A percentile compares a stretch with the other conserved stretches of the same genome.
phyloP scores from a whole-genome alignment of 2,797 vertebrate species.

The Protonibea diacanthus region DNA sequence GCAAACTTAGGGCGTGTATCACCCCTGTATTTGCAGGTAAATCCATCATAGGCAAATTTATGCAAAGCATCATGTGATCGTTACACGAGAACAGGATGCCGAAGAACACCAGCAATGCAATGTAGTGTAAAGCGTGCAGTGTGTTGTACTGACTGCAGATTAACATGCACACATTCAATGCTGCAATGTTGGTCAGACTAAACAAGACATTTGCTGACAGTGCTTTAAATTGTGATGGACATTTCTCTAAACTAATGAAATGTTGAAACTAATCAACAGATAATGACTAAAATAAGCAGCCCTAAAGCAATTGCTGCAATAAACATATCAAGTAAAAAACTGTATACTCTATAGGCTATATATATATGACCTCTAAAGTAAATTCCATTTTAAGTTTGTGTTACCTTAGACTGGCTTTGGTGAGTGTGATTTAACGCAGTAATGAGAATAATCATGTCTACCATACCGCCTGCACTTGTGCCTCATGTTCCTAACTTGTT shows the following conservation, averaged over 20 bases:
- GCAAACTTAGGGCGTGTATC: constrained; percentile 21
- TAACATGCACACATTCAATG: neutral
- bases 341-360: neutral
- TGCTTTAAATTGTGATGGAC: neutral
- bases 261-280: neutral
- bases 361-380: neutral
- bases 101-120: neutral
- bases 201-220: neutral
- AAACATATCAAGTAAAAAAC: neutral
- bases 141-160: neutral
- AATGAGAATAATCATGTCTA: constrained; percentile 2
- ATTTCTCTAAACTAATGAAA: neutral
- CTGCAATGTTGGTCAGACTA: neutral
- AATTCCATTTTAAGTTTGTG: neutral
- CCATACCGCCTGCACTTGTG: neutral
- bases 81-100: neutral
- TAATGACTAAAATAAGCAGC: neutral
- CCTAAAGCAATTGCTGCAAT: neutral
- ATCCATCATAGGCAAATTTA: constrained; percentile 30
- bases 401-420: neutral
- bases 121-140: neutral
- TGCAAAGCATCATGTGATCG: constrained; percentile 15
- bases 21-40: constrained; percentile 29
- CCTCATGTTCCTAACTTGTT: constrained; percentile 9
- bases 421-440: constrained; percentile 11